phyloP scores from a whole-genome alignment of 2,888 invertebrate species.

The Brachynemurus nebulosus region DNA sequence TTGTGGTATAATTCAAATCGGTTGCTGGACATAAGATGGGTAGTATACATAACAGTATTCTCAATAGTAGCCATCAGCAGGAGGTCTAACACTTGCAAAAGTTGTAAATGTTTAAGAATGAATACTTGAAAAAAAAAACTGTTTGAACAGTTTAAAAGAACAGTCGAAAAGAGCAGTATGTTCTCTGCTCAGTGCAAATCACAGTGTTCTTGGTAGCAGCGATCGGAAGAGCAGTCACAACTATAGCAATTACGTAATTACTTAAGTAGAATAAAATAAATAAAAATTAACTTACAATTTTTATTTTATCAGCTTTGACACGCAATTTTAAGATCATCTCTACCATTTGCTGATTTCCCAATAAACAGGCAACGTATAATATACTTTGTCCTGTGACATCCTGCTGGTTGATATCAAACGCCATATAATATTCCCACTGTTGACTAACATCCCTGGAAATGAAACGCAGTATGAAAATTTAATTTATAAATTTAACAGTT shows the following conservation, averaged over 20 bases:
- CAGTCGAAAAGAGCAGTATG: too few species aligned
- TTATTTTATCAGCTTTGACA: conserved; percentile 39
- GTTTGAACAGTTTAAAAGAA: too few species aligned
- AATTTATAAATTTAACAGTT: conserved; percentile 4
- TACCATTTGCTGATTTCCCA: conserved; percentile 67
- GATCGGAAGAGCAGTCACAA: too few species aligned
- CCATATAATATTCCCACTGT: conserved; percentile 68
- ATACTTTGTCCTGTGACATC: conserved; percentile 86
- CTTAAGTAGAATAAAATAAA: conserved; percentile 3
- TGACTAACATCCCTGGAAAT: conserved; percentile 57
- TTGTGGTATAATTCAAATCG: too few species aligned
- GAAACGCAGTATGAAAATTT: conserved; percentile 16
- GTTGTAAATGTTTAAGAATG: too few species aligned
- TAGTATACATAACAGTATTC: too few species aligned
- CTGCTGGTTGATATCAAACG: conserved; percentile 86
- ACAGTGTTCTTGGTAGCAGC: too few species aligned
- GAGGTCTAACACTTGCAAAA: too few species aligned
- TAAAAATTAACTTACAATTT: conserved; percentile 20
- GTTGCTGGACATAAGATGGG: too few species aligned
- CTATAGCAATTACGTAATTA: background rate
- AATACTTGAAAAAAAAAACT: too few species aligned
- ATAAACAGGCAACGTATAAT: conserved; percentile 75
- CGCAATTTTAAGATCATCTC: conserved; percentile 61
- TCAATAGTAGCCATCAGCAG: too few species aligned
- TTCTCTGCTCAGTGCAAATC: too few species aligned